Base-by-base conservation (phyloP, 2,113 vertebrate genomes). In the Axis porcinus region DNA sequence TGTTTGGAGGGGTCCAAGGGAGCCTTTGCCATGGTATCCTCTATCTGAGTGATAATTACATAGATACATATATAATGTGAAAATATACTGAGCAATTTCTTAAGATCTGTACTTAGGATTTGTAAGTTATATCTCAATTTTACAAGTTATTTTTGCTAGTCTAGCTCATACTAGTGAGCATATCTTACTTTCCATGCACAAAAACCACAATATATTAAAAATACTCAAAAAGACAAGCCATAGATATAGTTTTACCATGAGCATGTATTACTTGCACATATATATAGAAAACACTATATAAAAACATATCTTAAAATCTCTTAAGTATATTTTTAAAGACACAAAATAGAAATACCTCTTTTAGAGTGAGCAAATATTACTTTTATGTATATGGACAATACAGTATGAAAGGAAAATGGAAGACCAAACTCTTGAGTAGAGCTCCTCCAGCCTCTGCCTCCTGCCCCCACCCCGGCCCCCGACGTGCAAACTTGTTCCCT, bases 401-500 rank as follows among this genome's bases (percentile, higher is more conserved):
- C 19, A 43, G 1, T 33, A 89, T 21, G 40, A 12, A 27, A 70
- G 60, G 62, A 47, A 83, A 30, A 85, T 1, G 64, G 1, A 33
- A 76, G 88, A 64, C 55, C 19, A 52, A 62, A 52, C 4, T 14
- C 76, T 54, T 13, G 14, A 23, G 17, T 11, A 21, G 19, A 9
- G 17, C 11, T 2, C 17, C 45, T 78, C 15, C 0, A 76, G 40
- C 23, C 70, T 76, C 40, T 74, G n/a, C 36, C 36, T 74, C 36
- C 67, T 13, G 19, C 36, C 40, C 23, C 2, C 2, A 50, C 11
- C 67, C 33, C 7, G 0, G 0, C 23, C 54, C 23, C 3, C 5
- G 0, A 7, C 0, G 2, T 5, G 19, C 70, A 45, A 6, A 40
- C 50, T 5, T 67, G 47, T 30, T 21, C 9, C 43, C n/a, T 62